phyloP scores from a whole-genome alignment of 2,888 invertebrate genomes.

The Acanthoscelides obtectus region DNA sequence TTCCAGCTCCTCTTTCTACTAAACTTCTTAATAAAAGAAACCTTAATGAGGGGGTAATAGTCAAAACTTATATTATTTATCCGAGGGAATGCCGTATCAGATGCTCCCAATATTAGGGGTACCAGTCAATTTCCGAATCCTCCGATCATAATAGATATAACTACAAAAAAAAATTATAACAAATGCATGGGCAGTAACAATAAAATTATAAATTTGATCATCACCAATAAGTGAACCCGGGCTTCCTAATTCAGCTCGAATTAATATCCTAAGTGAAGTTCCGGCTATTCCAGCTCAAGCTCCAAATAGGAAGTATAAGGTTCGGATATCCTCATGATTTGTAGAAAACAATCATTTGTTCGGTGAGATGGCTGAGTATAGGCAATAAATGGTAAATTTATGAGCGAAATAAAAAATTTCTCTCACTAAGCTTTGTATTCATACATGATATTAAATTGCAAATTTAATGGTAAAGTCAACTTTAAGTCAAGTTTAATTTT shows the following conservation, averaged over 20 bases:
- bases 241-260: slow-evolving; percentile 66
- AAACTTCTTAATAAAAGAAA: slow-evolving; percentile 54
- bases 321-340: slow-evolving; percentile 64
- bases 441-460: slow-evolving; percentile 60
- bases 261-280: slow-evolving; percentile 63
- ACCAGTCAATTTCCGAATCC: slow-evolving; percentile 82
- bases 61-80: slow-evolving; percentile 85
- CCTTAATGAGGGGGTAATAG: too few species aligned
- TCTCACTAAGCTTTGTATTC: slow-evolving; percentile 56
- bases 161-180: slow-evolving; percentile 69
- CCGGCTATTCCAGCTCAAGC: slow-evolving; percentile 67
- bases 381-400: slow-evolving; percentile 64
- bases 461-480: slow-evolving; percentile 51
- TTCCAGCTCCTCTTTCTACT: slow-evolving; percentile 67
- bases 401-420: slow-evolving; percentile 48
- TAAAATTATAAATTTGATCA: slow-evolving; percentile 53
- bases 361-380: slow-evolving; percentile 58
- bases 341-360: slow-evolving; percentile 66
- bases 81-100: slow-evolving; percentile 79
- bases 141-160: slow-evolving; percentile 70
- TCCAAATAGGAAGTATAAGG: slow-evolving; percentile 63
- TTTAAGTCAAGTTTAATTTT: slow-evolving; percentile 57
- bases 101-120: slow-evolving; percentile 69
- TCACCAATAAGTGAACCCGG: slow-evolving; percentile 34
- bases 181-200: slow-evolving; percentile 76